Evolutionary conservation across 2,113 vertebrate species (phyloP).

Genomic region (Pseudorasbora parva): DNA sequence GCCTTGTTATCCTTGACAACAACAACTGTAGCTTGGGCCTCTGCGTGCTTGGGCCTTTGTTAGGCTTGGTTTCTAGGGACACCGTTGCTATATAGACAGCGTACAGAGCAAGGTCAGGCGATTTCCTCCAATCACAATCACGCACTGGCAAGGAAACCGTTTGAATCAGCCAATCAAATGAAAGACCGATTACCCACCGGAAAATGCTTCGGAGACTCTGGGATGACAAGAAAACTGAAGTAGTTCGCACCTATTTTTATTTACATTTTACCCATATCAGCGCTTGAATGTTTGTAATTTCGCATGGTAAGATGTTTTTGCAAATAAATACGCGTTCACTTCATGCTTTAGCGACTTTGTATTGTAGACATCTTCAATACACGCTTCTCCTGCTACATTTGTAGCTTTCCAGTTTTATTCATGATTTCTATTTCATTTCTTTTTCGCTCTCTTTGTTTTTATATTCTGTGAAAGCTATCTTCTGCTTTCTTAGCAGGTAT

Average conservation of each 20-base stretch:
- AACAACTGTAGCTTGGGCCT: slow-evolving; percentile 35
- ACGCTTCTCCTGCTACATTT: not conserved
- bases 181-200: slow-evolving; percentile 44
- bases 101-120: slow-evolving; percentile 7
- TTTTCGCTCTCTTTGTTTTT: not conserved
- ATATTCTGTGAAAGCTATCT: not conserved
- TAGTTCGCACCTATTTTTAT: slow-evolving; percentile 29
- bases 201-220: slow-evolving; percentile 22
- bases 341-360: not conserved
- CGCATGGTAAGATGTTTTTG: slow-evolving; percentile 58
- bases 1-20: slow-evolving; percentile 30
- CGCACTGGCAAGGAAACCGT: slow-evolving; percentile 11
- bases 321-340: not conserved
- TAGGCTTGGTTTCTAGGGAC: slow-evolving; percentile 55
- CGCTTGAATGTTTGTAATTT: slow-evolving; percentile 48
- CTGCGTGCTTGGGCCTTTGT: slow-evolving; percentile 39
- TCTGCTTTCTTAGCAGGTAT: not conserved
- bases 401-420: not conserved
- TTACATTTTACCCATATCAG: not conserved
- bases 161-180: slow-evolving; percentile 61
- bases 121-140: slow-evolving; percentile 53
- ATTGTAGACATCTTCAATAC: not conserved
- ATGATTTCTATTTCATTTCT: not conserved
- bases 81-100: slow-evolving; percentile 48
- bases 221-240: slow-evolving; percentile 31